Evolutionary conservation across 2,888 invertebrate species (phyloP), one percentile per base, ranked within the genome.

Genomic region (Heliconius hortense): DNA sequence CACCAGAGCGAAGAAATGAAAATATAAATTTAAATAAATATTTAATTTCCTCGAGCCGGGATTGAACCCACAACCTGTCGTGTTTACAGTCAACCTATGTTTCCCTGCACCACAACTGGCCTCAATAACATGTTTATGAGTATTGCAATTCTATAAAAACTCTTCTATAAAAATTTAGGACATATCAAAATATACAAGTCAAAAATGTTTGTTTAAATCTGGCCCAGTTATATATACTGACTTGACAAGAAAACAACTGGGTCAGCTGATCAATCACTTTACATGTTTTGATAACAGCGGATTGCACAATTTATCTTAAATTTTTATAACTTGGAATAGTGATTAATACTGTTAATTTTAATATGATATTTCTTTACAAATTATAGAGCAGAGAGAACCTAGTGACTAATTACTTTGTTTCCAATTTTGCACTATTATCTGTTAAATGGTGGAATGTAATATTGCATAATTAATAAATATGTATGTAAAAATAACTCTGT

Each of bases 201-300:
- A 71, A 73, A 76, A 60, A 53, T 77, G 43, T 78, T 64, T 75
- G 73, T 77, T 88, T 86, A 86, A 82, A 83, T 85, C 82, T 88
- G 92, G 82, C 89, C 93, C 89, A 90, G 88, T 88, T 84, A 83
- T 81, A 82, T 83, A 80, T 89, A 91, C 90, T 89, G 88, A 90
- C 89, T 87, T 85, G 87, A 90, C 92, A 90, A 81, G 84, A 82
- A 82, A 79, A 78, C 68, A 91, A 87, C 85, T 87, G 81, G 92
- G 93, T 86, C 90, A 88, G 86, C 89, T 91, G 88, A 91, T 87
- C 88, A 89, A 90, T 90, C 89, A 90, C 81, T 86, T 86, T 82
- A 83, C 74, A 77, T 81, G 85, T 87, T 88, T 86, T 87, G 84
- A 86, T 89, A 86, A 84, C 85, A 87, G 85, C 85, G 82, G 79